phyloP scores from a whole-genome alignment of 2,888 invertebrate species.

The Germaria angustata region DNA sequence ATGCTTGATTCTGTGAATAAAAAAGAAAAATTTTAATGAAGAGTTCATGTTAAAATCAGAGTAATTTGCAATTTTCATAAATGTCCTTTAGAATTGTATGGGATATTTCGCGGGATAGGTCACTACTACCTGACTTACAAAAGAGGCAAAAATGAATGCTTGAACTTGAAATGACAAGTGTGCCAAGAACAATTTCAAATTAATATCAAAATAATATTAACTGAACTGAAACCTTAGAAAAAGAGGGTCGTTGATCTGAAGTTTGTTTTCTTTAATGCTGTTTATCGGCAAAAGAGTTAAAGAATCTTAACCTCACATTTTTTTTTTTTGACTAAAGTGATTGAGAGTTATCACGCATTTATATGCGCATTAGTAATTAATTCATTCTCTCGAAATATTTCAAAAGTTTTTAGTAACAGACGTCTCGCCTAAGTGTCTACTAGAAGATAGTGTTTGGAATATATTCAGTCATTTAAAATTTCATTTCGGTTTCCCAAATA shows the following conservation, averaged over 20 bases:
- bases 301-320: not conserved
- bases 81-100: not conserved
- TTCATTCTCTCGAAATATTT: not conserved
- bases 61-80: no score
- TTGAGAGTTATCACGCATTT: not conserved
- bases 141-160: not conserved
- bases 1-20: no score
- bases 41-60: no score
- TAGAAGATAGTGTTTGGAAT: no score
- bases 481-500: no score
- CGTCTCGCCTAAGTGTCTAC: no score
- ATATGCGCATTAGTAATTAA: not conserved
- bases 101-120: not conserved
- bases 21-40: no score
- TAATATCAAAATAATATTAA: not conserved
- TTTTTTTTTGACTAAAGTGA: not conserved
- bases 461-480: no score
- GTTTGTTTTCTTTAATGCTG: not conserved
- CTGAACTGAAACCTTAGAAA: conserved; percentile 1
- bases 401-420: no score
- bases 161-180: not conserved
- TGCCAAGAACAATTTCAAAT: not conserved
- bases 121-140: not conserved
- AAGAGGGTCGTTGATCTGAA: conserved; percentile 26
- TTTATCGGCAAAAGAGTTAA: not conserved